Evolutionary conservation across 2,888 invertebrate species (phyloP).

Genomic region (Lamellibrachia columna): DNA sequence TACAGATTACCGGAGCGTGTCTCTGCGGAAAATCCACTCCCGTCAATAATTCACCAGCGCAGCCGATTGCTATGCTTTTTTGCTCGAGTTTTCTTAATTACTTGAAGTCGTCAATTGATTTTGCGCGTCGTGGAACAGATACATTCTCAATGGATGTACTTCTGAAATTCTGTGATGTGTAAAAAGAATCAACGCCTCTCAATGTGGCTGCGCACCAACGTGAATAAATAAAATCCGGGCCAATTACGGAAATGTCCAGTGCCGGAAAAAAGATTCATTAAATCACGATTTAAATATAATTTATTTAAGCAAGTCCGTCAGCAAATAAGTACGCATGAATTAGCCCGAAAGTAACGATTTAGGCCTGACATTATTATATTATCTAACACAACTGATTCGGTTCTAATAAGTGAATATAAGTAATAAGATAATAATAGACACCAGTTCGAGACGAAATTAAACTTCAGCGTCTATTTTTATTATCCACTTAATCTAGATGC

Average conservation of each 20-base stretch:
- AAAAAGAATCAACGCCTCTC: not conserved
- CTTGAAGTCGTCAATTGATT: slow-evolving; percentile 1
- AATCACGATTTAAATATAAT: slow-evolving; percentile 16
- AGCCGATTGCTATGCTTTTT: not conserved
- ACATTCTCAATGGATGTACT: not conserved
- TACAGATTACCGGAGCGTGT: not conserved
- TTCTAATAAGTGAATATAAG: not conserved
- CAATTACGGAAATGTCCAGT: not conserved
- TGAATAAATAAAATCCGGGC: not conserved
- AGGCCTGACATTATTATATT: not conserved
- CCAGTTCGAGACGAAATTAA: not conserved
- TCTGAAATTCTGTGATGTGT: not conserved
- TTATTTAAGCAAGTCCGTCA: not conserved
- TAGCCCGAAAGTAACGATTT: not conserved
- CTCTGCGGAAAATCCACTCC: not conserved
- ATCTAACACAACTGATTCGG: not conserved
- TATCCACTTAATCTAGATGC: not conserved
- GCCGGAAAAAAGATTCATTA: not conserved
- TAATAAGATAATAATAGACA: not conserved
- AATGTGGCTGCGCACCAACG: not conserved
- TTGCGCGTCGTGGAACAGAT: not conserved
- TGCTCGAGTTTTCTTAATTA: slow-evolving; percentile 16
- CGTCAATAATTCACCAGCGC: not conserved
- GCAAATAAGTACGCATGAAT: not conserved
- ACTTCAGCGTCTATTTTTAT: not conserved